Conservation (phyloP, 2,888 invertebrate genomes). For the Pachycephus smyrnensis region DNA sequence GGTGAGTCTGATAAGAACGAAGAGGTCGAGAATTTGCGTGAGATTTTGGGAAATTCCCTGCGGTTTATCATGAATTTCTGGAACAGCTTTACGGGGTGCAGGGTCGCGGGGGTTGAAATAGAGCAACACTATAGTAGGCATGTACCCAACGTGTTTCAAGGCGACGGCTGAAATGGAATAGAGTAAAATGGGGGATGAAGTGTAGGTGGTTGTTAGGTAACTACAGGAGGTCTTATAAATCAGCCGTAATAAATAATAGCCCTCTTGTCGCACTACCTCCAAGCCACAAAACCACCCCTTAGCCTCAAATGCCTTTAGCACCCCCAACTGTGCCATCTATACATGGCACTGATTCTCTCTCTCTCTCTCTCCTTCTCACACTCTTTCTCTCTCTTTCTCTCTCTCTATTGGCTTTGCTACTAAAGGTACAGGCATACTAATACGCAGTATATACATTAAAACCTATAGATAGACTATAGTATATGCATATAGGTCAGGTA, state of each 20-base stretch:
- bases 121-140: background rate
- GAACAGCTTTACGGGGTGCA: background rate
- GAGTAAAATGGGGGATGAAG: constrained; percentile 19
- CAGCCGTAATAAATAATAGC: constrained; percentile 49
- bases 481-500: no score
- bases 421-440: no score
- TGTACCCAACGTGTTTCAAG: background rate
- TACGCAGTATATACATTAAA: no score
- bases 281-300: constrained; percentile 36
- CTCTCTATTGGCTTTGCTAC: background rate
- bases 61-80: background rate
- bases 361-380: background rate
- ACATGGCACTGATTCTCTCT: background rate
- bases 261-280: constrained; percentile 27
- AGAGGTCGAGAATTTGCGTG: no score
- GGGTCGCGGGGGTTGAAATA: background rate
- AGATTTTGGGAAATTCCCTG: background rate
- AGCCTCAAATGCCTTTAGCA: background rate
- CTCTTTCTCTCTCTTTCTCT: constrained; percentile 5
- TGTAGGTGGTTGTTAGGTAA: constrained; percentile 28
- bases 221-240: constrained; percentile 45
- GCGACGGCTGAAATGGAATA: background rate
- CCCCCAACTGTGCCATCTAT: background rate
- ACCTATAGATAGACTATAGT: background rate
- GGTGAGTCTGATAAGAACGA: background rate